Conservation (phyloP, 2,113 vertebrate genomes). For the Coptodon rendalli region DNA sequence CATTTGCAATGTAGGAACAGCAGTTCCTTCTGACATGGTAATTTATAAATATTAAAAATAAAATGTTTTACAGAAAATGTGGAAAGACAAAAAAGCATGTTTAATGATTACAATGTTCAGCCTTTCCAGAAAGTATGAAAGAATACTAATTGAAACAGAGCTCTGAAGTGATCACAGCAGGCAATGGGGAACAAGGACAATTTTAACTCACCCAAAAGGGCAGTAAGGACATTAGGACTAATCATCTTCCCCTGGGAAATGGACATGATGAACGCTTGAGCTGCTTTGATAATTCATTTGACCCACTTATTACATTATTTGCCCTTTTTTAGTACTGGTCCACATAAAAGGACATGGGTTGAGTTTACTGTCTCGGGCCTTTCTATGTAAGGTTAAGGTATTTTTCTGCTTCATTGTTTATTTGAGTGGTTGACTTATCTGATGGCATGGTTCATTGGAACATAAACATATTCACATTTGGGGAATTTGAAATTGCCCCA, state of each 20-base stretch:
- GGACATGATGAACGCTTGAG: background rate
- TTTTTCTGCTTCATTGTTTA: background rate
- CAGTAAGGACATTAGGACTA: conserved; percentile 13
- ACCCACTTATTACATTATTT: background rate
- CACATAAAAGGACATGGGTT: background rate
- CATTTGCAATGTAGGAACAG: background rate
- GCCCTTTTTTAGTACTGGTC: background rate
- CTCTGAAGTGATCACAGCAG: conserved; percentile 2
- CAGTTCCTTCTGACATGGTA: background rate
- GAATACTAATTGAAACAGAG: conserved; percentile 5
- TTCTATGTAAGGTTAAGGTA: background rate
- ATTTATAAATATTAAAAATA: background rate
- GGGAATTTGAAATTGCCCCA: background rate
- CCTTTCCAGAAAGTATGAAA: background rate
- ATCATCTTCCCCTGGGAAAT: conserved; percentile 27
- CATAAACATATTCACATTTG: background rate
- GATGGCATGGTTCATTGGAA: background rate
- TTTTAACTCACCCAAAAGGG: background rate
- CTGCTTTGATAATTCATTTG: conserved; percentile 22
- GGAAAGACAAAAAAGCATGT: background rate
- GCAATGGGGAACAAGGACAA: background rate
- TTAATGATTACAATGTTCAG: background rate
- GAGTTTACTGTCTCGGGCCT: background rate
- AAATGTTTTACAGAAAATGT: background rate
- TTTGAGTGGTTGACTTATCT: background rate